A percentile compares a stretch with the other conserved stretches of the same genome.
phyloP scores from a whole-genome alignment of 2,113 vertebrate species.

The Carettochelys insculpta region DNA sequence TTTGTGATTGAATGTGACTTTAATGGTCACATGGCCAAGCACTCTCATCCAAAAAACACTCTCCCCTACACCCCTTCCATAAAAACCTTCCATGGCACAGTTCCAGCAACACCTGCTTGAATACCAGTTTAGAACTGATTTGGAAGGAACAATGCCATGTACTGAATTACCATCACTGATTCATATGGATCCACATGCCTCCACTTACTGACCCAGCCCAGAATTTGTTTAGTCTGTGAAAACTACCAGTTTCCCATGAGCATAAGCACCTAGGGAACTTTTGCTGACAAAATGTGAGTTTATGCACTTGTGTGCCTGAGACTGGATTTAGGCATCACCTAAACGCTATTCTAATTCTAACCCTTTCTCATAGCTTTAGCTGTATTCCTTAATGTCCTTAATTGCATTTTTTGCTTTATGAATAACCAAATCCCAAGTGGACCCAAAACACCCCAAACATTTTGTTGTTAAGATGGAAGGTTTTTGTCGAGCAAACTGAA shows the following conservation, averaged over 20 bases:
- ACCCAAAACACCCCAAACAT: background rate
- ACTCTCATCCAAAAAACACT: background rate
- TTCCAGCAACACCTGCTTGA: background rate
- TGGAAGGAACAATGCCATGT: constrained; percentile 61
- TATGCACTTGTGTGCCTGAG: background rate
- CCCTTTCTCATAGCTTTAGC: background rate
- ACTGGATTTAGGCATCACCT: background rate
- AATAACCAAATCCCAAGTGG: background rate
- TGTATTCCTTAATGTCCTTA: background rate
- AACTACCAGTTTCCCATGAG: background rate
- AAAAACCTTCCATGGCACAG: background rate
- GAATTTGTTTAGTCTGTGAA: background rate
- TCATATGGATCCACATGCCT: background rate
- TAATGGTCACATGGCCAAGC: background rate
- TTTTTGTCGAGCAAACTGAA: background rate
- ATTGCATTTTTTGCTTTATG: background rate
- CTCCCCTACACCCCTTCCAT: background rate
- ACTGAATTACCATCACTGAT: background rate
- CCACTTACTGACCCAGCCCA: background rate
- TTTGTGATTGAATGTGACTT: too few relatives aligned
- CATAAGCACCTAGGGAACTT: background rate
- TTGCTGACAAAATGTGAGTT: background rate
- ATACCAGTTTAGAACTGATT: background rate
- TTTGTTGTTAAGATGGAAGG: background rate
- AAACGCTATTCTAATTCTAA: background rate